Evolutionary conservation across 1,140 invertebrate genomes (phyloP).

Genomic region (Papilio helenus): DNA sequence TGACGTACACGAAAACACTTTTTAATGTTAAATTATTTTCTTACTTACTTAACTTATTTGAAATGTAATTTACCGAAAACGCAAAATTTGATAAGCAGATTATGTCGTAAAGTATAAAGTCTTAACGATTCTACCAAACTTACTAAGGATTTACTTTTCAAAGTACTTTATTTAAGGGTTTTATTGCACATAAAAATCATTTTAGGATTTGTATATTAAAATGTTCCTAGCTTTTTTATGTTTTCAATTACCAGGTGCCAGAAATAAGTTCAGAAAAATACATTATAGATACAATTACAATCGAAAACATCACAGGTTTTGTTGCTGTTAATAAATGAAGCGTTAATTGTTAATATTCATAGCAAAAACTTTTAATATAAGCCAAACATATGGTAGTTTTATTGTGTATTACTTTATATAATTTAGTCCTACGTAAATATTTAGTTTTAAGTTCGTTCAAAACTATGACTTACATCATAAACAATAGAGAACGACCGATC

Average conservation of each 20-base stretch:
- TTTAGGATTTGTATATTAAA: constrained; percentile 6
- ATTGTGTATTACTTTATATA: neutral
- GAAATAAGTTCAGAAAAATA: neutral
- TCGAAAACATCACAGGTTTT: neutral
- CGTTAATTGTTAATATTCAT: neutral
- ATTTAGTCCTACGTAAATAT: too few relatives aligned
- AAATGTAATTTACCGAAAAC: neutral
- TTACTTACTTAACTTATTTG: too few relatives aligned
- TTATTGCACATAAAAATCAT: constrained; percentile 20
- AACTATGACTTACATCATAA: too few relatives aligned
- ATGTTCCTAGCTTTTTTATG: neutral
- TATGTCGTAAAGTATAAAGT: constrained; percentile 14
- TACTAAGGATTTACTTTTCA: constrained; percentile 8
- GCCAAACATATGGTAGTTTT: neutral
- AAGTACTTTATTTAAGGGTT: neutral
- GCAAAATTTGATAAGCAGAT: constrained; percentile 21
- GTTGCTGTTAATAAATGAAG: neutral
- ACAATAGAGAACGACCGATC: too few relatives aligned
- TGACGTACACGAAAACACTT: too few relatives aligned
- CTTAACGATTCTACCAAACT: constrained; percentile 13
- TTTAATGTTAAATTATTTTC: too few relatives aligned
- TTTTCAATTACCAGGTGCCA: neutral
- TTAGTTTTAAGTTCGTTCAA: too few relatives aligned
- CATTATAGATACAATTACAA: too few relatives aligned
- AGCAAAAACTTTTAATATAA: constrained; percentile 6